These are phyloP conservation scores for Drosophila gunungcola DNA, from an alignment of 1,140 invertebrate species.

Conservation along the genomic window DNA sequence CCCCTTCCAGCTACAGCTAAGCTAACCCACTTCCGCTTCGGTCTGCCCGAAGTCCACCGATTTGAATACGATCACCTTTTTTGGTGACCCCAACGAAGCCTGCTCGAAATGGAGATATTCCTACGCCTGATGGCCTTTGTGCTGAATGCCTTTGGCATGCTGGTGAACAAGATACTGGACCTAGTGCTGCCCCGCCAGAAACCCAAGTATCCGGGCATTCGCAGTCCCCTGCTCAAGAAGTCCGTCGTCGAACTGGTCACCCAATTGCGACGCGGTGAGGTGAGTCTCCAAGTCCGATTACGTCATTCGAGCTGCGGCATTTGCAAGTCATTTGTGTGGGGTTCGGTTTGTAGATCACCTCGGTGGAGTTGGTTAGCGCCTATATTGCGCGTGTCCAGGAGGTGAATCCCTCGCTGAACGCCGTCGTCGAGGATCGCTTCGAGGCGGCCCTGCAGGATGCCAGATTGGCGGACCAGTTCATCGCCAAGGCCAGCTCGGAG, in stretches of 20 bases:
- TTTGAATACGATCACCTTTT: conserved; percentile 33
- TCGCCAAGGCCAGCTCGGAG: conserved; percentile 67
- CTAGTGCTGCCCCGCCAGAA: conserved; percentile 16
- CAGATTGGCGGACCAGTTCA: conserved; percentile 86
- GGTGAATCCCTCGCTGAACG: conserved; percentile 91
- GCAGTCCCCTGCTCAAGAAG: conserved; percentile 55
- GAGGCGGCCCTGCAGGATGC: conserved; percentile 89
- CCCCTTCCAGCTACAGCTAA: not conserved
- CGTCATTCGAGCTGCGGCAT: not conserved
- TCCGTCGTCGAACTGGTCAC: conserved; percentile 58
- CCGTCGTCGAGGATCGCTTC: conserved; percentile 90
- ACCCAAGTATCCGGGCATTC: conserved; percentile 59
- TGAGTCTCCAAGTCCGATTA: conserved; percentile 37
- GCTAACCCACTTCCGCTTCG: conserved; percentile 13
- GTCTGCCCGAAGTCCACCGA: conserved; percentile 29
- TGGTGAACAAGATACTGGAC: conserved; percentile 49
- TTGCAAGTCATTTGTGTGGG: conserved; percentile 30
- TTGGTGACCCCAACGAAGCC: conserved; percentile 21
- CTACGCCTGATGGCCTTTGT: conserved; percentile 57
- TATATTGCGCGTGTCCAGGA: conserved; percentile 89
- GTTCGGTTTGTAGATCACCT: conserved; percentile 85
- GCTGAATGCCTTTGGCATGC: conserved; percentile 41
- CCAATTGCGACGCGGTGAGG: conserved; percentile 63
- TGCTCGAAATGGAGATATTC: conserved; percentile 58
- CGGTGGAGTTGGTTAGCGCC: conserved; percentile 87